A percentile compares a stretch with the other conserved stretches of the same genome.
phyloP scores from a whole-genome alignment of 2,113 vertebrate species.

The Mesitornis unicolor region DNA sequence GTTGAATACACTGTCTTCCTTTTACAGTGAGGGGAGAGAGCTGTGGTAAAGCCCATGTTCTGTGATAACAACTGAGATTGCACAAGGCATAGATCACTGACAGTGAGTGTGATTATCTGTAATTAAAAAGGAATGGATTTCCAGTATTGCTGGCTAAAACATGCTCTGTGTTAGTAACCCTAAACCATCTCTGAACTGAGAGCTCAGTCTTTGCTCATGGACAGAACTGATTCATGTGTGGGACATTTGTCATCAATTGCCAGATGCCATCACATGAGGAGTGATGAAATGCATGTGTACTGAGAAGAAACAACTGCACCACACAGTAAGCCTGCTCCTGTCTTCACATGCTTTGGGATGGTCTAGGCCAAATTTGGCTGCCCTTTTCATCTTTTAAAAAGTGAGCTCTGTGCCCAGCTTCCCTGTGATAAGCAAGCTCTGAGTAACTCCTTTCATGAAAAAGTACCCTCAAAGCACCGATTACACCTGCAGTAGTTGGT shows the following conservation, averaged over 20 bases:
- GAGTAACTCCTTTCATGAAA: constrained; percentile 67
- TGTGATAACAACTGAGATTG: background rate
- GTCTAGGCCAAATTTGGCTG: background rate
- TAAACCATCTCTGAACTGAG: background rate
- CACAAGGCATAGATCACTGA: background rate
- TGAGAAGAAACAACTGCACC: background rate
- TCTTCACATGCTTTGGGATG: background rate
- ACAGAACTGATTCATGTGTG: background rate
- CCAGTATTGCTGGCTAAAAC: background rate
- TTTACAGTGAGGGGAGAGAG: background rate
- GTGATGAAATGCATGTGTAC: background rate
- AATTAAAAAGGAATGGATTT: background rate
- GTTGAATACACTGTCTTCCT: no score
- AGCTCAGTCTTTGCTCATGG: background rate
- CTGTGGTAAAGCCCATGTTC: background rate
- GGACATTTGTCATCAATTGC: background rate
- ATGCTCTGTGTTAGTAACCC: background rate
- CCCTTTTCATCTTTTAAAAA: background rate
- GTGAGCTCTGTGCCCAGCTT: constrained; percentile 39
- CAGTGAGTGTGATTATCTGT: background rate
- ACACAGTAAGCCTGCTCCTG: background rate
- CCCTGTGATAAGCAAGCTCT: constrained; percentile 74
- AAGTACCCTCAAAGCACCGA: background rate
- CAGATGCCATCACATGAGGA: fast-evolving
- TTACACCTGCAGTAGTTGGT: background rate